Evolutionary conservation across 2,113 vertebrate species (phyloP), one percentile per base, ranked within the genome.

Genomic region (Ciconia boyciana): DNA sequence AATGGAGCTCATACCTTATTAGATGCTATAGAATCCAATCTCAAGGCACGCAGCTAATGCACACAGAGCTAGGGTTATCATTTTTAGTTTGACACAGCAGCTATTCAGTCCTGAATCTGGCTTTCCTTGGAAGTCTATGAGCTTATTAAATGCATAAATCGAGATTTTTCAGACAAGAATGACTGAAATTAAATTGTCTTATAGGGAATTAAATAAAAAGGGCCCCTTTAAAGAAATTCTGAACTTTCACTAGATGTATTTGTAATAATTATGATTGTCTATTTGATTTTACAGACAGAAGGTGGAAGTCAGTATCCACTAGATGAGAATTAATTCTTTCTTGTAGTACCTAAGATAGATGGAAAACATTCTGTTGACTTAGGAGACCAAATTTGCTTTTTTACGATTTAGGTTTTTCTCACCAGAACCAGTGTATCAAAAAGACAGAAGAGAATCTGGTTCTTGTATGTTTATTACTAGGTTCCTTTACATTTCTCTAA

Each of bases 141-240:
- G 46, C 66, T 83, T 93, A 87, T 93, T 71, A 93, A 95, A 84
- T 82, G n/a, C 41, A 79, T 87, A 93, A 96, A 94, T 89, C 6
- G 9, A 75, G 61, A 28, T 91, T 88, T 78, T 78, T 65, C n/a
- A n/a, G 43, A 72, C 28, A 68, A 79, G 25, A 68, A 71, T 57
- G 9, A 41, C 70, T 82, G 36, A 41, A 36, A 95, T 92, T 74
- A 78, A 90, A 84, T 90, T 92, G 5, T 79, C 41, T 94, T 89
- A 6, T 68, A 60, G 65, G 58, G 24, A 94, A 89, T 94, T 31
- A 85, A 89, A 75, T 89, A 43, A 62, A 95, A 94, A 64, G 12
- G 28, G 20, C 5, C 26, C 7, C 34, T 39, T 83, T 60, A 36
- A 84, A 81, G 39, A 91, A 79, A 91, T 84, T 46, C 43, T 16